Evolutionary conservation across 2,113 vertebrate genomes (phyloP).

Genomic region (Protomyctophum bolini): DNA sequence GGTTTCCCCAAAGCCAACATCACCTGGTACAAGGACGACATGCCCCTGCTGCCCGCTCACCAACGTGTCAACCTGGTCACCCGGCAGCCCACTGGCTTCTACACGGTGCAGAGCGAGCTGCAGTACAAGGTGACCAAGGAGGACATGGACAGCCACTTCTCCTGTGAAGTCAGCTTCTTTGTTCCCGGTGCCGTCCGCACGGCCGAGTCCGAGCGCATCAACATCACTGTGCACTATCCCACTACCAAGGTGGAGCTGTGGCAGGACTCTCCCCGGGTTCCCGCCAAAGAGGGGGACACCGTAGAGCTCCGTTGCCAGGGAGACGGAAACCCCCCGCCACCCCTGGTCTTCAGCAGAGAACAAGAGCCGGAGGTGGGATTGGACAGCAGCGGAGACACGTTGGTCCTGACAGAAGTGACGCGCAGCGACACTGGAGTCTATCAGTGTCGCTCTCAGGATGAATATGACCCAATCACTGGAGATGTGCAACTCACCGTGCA

Average conservation of each 20-base stretch:
- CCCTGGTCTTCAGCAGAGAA: constrained; percentile 82
- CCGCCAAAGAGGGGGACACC: constrained; percentile 90
- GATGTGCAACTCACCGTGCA: constrained; percentile 85
- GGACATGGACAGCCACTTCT: constrained; percentile 82
- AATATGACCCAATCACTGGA: constrained; percentile 50
- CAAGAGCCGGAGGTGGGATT: constrained; percentile 54
- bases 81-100: constrained; percentile 78
- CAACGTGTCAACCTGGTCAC: constrained; percentile 78
- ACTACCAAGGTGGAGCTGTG: constrained; percentile 81
- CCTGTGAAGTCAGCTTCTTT: constrained; percentile 87
- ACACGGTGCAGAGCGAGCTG: constrained; percentile 82
- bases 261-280: constrained; percentile 65
- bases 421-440: constrained; percentile 84
- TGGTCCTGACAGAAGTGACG: constrained; percentile 73
- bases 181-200: constrained; percentile 70
- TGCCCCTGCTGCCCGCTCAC: constrained; percentile 37
- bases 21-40: constrained; percentile 87
- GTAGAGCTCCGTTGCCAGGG: constrained; percentile 86
- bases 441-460: constrained; percentile 79
- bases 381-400: constrained; percentile 52
- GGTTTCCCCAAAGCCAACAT: constrained; percentile 86
- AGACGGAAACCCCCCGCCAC: constrained; percentile 84
- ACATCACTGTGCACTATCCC: constrained; percentile 86
- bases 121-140: constrained; percentile 78
- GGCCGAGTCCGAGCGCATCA: constrained; percentile 75